phyloP scores from a whole-genome alignment of 2,113 vertebrate species.

The Mandrillus leucophaeus region DNA sequence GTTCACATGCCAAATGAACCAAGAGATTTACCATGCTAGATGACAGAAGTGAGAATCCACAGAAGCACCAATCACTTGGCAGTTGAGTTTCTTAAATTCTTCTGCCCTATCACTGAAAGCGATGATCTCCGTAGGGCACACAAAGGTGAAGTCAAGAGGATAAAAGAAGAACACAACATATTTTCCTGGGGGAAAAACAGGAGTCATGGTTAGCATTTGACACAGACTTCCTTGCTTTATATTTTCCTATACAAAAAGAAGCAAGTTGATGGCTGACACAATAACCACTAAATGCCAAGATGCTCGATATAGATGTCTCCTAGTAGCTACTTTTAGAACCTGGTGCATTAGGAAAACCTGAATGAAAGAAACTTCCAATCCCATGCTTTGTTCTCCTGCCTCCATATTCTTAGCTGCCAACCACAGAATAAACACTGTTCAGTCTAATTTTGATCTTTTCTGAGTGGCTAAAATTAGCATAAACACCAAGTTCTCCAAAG shows the following conservation, averaged over 20 bases:
- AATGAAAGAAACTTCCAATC: neutral
- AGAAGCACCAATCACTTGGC: slow-evolving; percentile 96
- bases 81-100: slow-evolving; percentile 95
- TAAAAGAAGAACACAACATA: slow-evolving; percentile 98
- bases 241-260: neutral
- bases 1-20: neutral
- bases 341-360: neutral
- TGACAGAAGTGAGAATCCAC: slow-evolving; percentile 99
- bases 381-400: neutral
- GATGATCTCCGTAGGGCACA: slow-evolving; percentile 98
- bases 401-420: neutral
- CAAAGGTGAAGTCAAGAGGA: slow-evolving; percentile 98
- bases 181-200: slow-evolving; percentile 86
- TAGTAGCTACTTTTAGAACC: neutral
- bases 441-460: slow-evolving; percentile 28
- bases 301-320: neutral
- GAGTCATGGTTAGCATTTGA: neutral
- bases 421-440: slow-evolving; percentile 4
- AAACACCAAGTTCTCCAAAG: slow-evolving; percentile 3
- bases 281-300: neutral
- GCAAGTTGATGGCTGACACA: neutral
- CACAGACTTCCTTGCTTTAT: neutral
- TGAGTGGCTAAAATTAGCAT: neutral
- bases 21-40: slow-evolving; percentile 92
- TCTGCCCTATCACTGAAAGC: slow-evolving; percentile 95